Base-by-base conservation (phyloP, 2,113 vertebrate genomes). In the Morone saxatilis region DNA sequence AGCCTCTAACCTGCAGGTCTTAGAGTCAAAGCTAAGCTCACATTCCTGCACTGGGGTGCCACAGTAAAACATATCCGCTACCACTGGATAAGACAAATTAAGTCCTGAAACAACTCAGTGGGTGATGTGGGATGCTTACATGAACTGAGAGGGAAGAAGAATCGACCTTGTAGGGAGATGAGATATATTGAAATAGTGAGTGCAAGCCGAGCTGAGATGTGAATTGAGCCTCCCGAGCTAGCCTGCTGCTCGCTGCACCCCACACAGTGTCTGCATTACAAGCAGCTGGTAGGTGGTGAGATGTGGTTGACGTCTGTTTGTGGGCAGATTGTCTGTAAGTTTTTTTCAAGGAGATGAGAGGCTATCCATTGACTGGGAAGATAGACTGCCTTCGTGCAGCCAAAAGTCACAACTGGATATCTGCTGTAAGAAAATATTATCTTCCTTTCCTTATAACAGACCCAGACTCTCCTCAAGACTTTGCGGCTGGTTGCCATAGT, bases 211-310 rank as follows among this genome's bases (percentile, higher is more conserved):
- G 83, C 75, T 20, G 40, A 54, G 62, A 76, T 80, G 62, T 90
- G 89, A 91, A 88, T 86, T 67, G 81, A 90, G 75, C 83, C 68
- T 90, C 69, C 53, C 9, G 40, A 86, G 71, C 48, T 77, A 10
- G 73, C 76, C 47, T 74, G 71, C 83, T 91, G 82, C 76, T 81
- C 63, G 10, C 86, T 85, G 84, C 88, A 87, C 88, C 91, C 86
- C 90, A 90, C 93, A 93, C 89, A 89, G 78, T 84, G 92, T 92
- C 91, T 94, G 91, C 93, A 93, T 93, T 81, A 90, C 89, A 88
- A 93, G 89, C 88, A 91, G 88, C 87, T 91, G 83, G 94, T 94
- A 92, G 92, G 92, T 88, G 89, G 90, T 89, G 89, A 91, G 93
- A 86, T 91, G 91, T 62, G 76, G 83, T 80, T 91, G 90, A 90